A percentile compares a stretch with the other conserved stretches of the same genome.
Conservation (phyloP, 2,113 vertebrate genomes). For the Daphoenositta chrysoptera region DNA sequence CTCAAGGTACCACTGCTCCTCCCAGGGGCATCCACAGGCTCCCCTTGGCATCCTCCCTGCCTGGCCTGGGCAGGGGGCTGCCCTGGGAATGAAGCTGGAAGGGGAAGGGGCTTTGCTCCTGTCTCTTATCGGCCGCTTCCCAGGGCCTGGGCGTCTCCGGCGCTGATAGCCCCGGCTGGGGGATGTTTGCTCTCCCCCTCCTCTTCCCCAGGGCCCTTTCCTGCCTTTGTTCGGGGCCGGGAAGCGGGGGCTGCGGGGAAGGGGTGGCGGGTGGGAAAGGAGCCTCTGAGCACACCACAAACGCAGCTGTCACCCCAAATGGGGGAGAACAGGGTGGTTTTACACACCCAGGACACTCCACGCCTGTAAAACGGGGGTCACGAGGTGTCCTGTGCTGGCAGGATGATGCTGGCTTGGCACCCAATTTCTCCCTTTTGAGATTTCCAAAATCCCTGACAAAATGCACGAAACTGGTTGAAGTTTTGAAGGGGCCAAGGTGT, state of each 20-base stretch:
- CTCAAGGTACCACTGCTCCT: slow-evolving; percentile 77
- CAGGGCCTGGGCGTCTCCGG: neutral
- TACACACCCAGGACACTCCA: too few relatives aligned
- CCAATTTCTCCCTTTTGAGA: neutral
- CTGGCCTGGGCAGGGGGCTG: neutral
- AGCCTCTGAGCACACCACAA: neutral
- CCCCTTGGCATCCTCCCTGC: neutral
- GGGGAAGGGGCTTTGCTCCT: neutral
- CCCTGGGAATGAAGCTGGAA: neutral
- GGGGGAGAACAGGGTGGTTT: neutral
- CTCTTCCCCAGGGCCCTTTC: slow-evolving; percentile 32
- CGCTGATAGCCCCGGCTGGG: neutral
- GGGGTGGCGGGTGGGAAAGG: neutral
- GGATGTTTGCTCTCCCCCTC: slow-evolving; percentile 45
- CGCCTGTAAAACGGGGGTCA: accelerated
- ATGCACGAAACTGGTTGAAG: neutral
- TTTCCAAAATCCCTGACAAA: neutral
- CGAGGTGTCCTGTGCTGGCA: neutral
- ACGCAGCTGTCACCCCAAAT: neutral
- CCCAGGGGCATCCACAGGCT: neutral
- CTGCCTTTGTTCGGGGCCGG: slow-evolving; percentile 57
- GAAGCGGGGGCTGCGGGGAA: neutral
- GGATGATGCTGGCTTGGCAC: neutral
- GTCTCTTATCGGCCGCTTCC: neutral
- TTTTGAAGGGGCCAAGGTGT: neutral